phyloP scores from a whole-genome alignment of 2,888 invertebrate genomes.

The Nysson spinosus region DNA sequence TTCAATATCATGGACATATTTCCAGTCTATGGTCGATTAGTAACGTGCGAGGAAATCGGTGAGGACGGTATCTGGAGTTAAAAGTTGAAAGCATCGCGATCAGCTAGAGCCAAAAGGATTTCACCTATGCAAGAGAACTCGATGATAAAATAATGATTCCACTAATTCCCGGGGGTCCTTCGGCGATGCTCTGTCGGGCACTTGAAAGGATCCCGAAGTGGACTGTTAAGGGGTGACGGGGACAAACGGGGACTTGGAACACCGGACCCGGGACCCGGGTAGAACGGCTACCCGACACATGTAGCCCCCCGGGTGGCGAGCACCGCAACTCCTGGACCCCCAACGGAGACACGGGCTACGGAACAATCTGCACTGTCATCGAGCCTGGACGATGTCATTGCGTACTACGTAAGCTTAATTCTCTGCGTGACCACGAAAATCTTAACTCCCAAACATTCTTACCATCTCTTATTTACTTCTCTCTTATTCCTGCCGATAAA shows the following conservation, averaged over 20 bases:
- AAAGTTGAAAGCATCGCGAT: too few relatives aligned
- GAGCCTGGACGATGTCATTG: slow-evolving; percentile 49
- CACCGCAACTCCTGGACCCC: slow-evolving; percentile 66
- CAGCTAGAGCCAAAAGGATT: too few relatives aligned
- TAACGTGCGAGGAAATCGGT: too few relatives aligned
- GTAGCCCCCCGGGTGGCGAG: slow-evolving; percentile 69
- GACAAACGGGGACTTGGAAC: slow-evolving; percentile 14
- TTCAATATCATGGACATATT: too few relatives aligned
- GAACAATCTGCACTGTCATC: slow-evolving; percentile 73
- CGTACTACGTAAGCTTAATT: slow-evolving; percentile 28
- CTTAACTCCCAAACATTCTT: not conserved
- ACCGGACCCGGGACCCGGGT: slow-evolving; percentile 33
- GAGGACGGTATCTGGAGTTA: too few relatives aligned
- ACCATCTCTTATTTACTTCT: too few relatives aligned
- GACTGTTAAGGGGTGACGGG: slow-evolving; percentile 31
- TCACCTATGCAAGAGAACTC: too few relatives aligned
- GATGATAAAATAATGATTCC: slow-evolving; percentile 67
- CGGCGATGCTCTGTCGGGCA: slow-evolving; percentile 58
- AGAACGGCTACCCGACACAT: slow-evolving; percentile 69
- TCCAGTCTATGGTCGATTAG: too few relatives aligned
- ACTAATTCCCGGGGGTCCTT: slow-evolving; percentile 59
- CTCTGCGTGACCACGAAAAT: not conserved
- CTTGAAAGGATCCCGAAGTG: slow-evolving; percentile 67
- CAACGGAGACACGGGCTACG: slow-evolving; percentile 66
- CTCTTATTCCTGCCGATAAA: too few relatives aligned